These are phyloP conservation scores for Hedychridium roseum DNA, from an alignment of 2,888 invertebrate species.

Conservation along the genomic window DNA sequence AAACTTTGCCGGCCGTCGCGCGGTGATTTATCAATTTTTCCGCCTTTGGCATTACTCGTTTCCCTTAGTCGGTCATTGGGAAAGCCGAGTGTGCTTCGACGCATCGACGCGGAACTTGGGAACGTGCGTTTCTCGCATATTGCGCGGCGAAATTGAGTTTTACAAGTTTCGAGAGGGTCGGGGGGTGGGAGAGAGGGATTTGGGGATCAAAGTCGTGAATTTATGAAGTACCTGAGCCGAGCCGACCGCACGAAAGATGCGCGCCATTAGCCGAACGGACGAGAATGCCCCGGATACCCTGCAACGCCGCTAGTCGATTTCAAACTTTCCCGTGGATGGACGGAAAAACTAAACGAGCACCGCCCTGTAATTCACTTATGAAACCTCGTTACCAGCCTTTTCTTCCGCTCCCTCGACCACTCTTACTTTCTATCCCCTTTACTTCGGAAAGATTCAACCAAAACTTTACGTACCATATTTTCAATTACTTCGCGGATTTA, in stretches of 20 bases:
- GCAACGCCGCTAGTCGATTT: slow-evolving; percentile 21
- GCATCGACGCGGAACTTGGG: slow-evolving; percentile 17
- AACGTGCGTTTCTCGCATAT: slow-evolving; percentile 26
- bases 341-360: too few relatives aligned
- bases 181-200: slow-evolving; percentile 10
- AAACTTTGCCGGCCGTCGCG: too few relatives aligned
- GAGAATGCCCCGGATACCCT: slow-evolving; percentile 11
- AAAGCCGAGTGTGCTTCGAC: slow-evolving; percentile 13
- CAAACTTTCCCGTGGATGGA: too few relatives aligned
- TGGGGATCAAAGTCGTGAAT: slow-evolving; percentile 27
- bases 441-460: too few relatives aligned
- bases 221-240: slow-evolving; percentile 14
- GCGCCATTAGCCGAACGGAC: slow-evolving; percentile 21
- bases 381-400: too few relatives aligned
- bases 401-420: too few relatives aligned
- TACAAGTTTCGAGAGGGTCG: slow-evolving; percentile 21
- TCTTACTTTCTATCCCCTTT: too few relatives aligned
- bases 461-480: too few relatives aligned
- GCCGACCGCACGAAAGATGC: slow-evolving; percentile 19
- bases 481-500: too few relatives aligned
- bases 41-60: neutral
- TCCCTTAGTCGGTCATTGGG: slow-evolving; percentile 20
- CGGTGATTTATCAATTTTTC: slow-evolving; percentile 22
- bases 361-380: too few relatives aligned
- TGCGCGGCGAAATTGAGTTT: slow-evolving; percentile 32